Evolutionary conservation across 2,888 invertebrate species (phyloP).

Genomic region (Synanthedon myopaeformis): DNA sequence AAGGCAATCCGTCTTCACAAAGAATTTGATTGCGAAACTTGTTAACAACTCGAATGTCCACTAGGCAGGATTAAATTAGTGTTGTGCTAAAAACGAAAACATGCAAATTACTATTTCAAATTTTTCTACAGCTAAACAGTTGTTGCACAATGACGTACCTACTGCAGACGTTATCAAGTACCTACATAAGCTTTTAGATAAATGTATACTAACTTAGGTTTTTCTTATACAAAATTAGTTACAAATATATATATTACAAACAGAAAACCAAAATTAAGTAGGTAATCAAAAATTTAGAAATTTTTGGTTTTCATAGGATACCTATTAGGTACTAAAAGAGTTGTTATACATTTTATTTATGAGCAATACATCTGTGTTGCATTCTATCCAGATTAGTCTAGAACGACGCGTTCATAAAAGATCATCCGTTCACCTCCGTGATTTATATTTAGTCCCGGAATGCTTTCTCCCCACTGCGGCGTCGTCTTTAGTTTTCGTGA

Average conservation of each 20-base stretch:
- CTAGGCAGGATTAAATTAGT: slow-evolving; percentile 37
- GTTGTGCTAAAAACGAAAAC: slow-evolving; percentile 62
- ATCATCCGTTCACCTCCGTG: slow-evolving; percentile 20
- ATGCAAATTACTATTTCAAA: slow-evolving; percentile 38
- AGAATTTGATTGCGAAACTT: slow-evolving; percentile 27
- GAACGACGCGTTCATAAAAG: slow-evolving; percentile 23
- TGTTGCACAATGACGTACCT: not conserved
- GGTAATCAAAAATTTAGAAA: too few relatives aligned
- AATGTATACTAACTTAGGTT: too few relatives aligned
- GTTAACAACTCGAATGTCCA: slow-evolving; percentile 27
- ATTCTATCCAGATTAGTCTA: slow-evolving; percentile 20
- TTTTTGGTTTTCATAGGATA: too few relatives aligned
- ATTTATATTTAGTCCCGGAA: not conserved
- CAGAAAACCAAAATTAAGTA: too few relatives aligned
- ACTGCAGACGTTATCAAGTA: not conserved
- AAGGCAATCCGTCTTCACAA: too few relatives aligned
- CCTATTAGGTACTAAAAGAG: too few relatives aligned
- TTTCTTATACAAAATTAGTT: too few relatives aligned
- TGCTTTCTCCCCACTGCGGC: not conserved
- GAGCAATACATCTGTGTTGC: not conserved
- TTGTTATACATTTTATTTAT: too few relatives aligned
- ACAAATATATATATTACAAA: too few relatives aligned
- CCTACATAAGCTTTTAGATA: too few relatives aligned
- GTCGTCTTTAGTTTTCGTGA: not conserved
- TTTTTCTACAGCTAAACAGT: not conserved